A percentile compares a stretch with the other conserved stretches of the same genome.
Evolutionary conservation across 2,888 invertebrate genomes (phyloP).

Genomic region (Hirudinaria manillensis): DNA sequence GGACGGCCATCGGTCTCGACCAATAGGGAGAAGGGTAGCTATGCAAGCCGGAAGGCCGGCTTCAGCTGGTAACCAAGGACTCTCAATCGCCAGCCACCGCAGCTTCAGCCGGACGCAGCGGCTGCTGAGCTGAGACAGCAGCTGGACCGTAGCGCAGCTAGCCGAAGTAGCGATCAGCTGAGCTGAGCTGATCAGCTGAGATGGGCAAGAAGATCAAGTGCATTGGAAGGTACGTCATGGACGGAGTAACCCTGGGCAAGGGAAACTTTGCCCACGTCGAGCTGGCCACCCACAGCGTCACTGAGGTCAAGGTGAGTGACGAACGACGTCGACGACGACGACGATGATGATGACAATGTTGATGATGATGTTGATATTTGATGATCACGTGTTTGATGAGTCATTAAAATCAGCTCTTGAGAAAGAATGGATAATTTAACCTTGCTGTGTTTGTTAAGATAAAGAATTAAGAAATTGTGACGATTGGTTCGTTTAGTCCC

Average conservation of each 20-base stretch:
- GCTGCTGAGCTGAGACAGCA: too few species aligned
- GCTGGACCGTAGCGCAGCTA: too few species aligned
- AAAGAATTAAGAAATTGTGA: neutral
- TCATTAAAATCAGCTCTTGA: too few species aligned
- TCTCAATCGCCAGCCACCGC: too few species aligned
- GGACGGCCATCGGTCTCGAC: too few species aligned
- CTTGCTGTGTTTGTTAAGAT: neutral
- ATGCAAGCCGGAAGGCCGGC: too few species aligned
- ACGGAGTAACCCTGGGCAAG: slow-evolving; percentile 66
- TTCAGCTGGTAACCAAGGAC: too few species aligned
- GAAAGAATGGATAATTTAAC: too few species aligned
- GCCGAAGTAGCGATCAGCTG: too few species aligned
- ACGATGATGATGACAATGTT: neutral
- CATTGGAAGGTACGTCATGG: slow-evolving; percentile 68
- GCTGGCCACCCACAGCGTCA: slow-evolving; percentile 67
- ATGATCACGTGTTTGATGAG: neutral
- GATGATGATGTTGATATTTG: neutral
- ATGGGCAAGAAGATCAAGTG: slow-evolving; percentile 55
- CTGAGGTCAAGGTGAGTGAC: slow-evolving; percentile 64
- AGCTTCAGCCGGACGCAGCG: too few species aligned
- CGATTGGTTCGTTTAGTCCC: neutral
- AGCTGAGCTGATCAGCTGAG: too few species aligned
- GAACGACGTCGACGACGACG: slow-evolving; percentile 32
- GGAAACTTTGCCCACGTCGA: slow-evolving; percentile 72
- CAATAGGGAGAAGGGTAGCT: too few species aligned